A percentile compares a stretch with the other conserved stretches of the same genome.
These are phyloP conservation scores for Coendou prehensilis DNA, from an alignment of 2,797 vertebrate species.

Conservation along the genomic window DNA sequence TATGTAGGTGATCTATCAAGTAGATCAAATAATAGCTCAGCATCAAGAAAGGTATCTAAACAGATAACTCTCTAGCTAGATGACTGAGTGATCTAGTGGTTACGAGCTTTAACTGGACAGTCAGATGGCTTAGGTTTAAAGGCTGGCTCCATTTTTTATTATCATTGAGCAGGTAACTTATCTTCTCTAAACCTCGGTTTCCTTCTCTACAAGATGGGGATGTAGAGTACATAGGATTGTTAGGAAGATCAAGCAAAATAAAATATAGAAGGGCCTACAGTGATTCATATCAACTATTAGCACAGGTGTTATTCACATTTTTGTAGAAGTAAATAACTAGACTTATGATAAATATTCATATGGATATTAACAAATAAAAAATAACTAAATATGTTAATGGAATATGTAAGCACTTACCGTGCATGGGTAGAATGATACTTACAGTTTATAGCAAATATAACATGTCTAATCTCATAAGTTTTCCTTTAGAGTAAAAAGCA, in stretches of 20 bases:
- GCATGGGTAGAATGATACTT: neutral
- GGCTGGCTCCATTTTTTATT: neutral
- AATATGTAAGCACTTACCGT: constrained; percentile 44
- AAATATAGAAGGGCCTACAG: neutral
- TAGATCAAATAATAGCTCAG: neutral
- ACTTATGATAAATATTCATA: neutral
- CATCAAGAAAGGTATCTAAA: neutral
- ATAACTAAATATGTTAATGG: constrained; percentile 15
- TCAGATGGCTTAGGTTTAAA: constrained; percentile 15
- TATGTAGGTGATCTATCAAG: neutral
- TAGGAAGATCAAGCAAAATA: constrained; percentile 37
- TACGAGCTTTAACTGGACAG: neutral
- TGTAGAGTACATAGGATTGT: neutral
- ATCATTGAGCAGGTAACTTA: neutral
- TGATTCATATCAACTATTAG: neutral
- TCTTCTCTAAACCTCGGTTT: neutral
- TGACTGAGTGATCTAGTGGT: neutral
- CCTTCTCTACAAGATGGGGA: neutral
- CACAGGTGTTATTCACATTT: neutral
- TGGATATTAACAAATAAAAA: constrained; percentile 40
- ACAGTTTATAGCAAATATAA: constrained; percentile 21
- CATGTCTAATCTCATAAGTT: constrained; percentile 1
- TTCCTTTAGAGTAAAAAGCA: constrained; percentile 39
- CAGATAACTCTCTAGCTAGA: neutral
- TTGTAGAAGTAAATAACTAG: constrained; percentile 18